Percentiles rank a stretch among this genome's conserved stretches.
Evolutionary conservation across 1,140 invertebrate genomes (phyloP).

Genomic region (Brachionus sp.): DNA sequence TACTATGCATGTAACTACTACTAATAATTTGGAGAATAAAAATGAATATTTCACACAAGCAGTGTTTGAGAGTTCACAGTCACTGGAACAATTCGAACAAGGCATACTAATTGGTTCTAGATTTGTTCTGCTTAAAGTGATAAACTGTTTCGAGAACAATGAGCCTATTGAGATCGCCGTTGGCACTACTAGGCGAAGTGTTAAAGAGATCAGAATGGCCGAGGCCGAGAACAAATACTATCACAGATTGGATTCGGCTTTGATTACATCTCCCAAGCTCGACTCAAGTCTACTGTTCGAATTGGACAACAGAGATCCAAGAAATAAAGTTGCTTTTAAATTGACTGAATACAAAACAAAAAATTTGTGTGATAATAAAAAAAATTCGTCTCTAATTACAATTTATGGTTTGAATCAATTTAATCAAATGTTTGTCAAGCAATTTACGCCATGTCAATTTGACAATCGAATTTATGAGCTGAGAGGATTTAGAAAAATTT

Average conservation of each 20-base stretch:
- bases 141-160: slow-evolving; percentile 41
- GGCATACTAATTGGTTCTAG: not conserved
- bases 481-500: slow-evolving; percentile 9
- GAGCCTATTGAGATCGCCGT: slow-evolving; percentile 31
- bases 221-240: slow-evolving; percentile 19
- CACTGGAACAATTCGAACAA: not conserved
- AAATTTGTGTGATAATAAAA: not conserved
- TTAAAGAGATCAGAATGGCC: not conserved
- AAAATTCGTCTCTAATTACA: not conserved
- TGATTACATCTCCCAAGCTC: not conserved
- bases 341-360: slow-evolving; percentile 21
- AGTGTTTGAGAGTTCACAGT: not conserved
- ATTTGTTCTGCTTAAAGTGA: slow-evolving; percentile 11
- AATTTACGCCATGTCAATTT: slow-evolving; percentile 20
- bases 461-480: not conserved
- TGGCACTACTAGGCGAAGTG: not conserved
- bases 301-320: not conserved
- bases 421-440: slow-evolving; percentile 35
- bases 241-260: not conserved
- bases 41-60: not conserved
- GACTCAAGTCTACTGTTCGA: not conserved
- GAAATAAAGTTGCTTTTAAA: not conserved
- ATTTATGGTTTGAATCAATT: not conserved
- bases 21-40: not conserved
- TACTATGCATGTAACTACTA: not conserved